Base-by-base conservation (phyloP, 2,113 vertebrate genomes). In the Crocuta crocuta region DNA sequence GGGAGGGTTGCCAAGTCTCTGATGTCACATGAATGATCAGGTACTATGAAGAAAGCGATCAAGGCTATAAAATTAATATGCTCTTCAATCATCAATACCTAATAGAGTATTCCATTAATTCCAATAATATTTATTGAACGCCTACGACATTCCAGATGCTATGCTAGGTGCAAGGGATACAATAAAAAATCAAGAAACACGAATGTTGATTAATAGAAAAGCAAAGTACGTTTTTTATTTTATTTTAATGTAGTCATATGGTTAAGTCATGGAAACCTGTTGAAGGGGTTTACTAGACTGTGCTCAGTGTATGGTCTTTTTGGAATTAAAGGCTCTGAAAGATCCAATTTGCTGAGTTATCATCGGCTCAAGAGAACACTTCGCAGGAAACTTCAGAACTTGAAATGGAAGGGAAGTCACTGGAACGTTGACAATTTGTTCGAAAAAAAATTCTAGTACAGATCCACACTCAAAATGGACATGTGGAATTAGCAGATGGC, bases 101-200 rank as follows among this genome's bases (percentile, higher is more conserved):
- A 83, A 73, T 19, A 81, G 68, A 21, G 10, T 28, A 68, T 55
- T 79, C 88, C 53, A 80, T 66, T 88, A 79, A 94, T 12, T 84
- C 92, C 45, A 58, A 95, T 94, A 84, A 66, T 55, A 85, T 33
- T 63, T 88, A 93, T 33, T 63, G 9, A 93, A 92, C 43, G 68
- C 39, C 39, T 65, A 50, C 28, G 73, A 66, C 17, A 35, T 66
- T 71, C 26, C 7, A 61, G 45, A 35, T 65, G 33, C 31, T 50
- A 21, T 35, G 23, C 45, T 65, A 50, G 39, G 33, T 78, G 53
- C 73, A 33, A 83, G 45, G 43, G 61, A 55, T 53, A 45, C 8
- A 85, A 55, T 23, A 91, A 50, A 82, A 98, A 95, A 80, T 45
- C 74, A 76, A 24, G 11, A 89, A 63, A 76, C 28, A 50, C 21